Evolutionary conservation across 2,888 invertebrate species (phyloP), one percentile per base, ranked within the genome.

Genomic region (Perizoma flavofasciatum): DNA sequence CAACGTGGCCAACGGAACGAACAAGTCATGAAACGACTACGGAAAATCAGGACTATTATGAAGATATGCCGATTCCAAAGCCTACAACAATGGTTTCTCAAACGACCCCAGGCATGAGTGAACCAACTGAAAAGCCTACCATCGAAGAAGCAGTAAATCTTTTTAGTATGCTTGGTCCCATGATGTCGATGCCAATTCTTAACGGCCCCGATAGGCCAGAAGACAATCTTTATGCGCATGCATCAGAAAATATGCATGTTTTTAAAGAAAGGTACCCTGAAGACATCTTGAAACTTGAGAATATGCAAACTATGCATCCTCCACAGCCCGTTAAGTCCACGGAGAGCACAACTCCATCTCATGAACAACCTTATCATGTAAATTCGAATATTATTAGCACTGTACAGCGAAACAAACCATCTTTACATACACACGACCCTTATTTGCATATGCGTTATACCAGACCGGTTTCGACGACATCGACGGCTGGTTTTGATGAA

Each of bases 241-340:
- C 90, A 5, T 88, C 92, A 51, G 85, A 89, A 71, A 88, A 84
- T 67, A 76, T 86, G 62, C 88, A 91, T 52, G 75, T 91, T 59
- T 90, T 80, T 70, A 85, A 88, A 68, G 84, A 86, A 65, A 78
- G 79, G 32, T 68, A 70, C 40, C 72, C 77, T 5, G 81, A 84
- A 61, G 82, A 85, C 47, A 64, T 66, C n/a, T 49, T 67, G n/a
- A 74, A 85, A 71, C 74, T 94, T 63, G 86, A 93, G 75, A 88
- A 88, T 9, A 93, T 94, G 93, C 93, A 94, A 82, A 93, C 93
- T n/a, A 93, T 94, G 94, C 93, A 92, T 69, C 93, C 94, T 4
- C 94, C 94, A 39, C 92, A 93, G 4, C 78, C 85, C 3, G 74
- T 79, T 22, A 77, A 76, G 65, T 52, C 65, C 43, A 62, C 74